A percentile compares a stretch with the other conserved stretches of the same genome.
Evolutionary conservation across 2,113 vertebrate species (phyloP).

Genomic region (Donacobius atricapilla): DNA sequence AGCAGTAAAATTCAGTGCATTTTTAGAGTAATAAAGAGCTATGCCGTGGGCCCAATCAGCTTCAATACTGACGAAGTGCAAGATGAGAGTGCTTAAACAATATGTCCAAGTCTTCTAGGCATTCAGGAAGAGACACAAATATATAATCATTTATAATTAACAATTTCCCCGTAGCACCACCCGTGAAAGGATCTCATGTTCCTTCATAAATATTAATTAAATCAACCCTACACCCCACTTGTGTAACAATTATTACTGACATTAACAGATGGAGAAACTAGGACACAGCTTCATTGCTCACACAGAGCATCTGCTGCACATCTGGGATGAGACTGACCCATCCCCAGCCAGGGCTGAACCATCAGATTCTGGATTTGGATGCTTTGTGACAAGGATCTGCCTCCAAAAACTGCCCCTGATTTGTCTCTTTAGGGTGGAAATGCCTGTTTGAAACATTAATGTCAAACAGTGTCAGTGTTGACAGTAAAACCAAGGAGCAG

Average conservation of each 20-base stretch:
- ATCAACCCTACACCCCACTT: background rate
- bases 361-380: background rate
- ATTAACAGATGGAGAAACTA: slow-evolving; percentile 38
- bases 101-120: background rate
- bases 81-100: background rate
- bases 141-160: slow-evolving; percentile 17
- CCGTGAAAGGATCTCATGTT: background rate
- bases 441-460: background rate
- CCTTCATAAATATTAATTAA: slow-evolving; percentile 38
- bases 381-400: background rate
- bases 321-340: background rate
- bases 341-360: background rate
- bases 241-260: background rate
- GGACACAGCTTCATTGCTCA: slow-evolving; percentile 8
- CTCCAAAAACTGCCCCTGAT: background rate
- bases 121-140: background rate
- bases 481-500: background rate
- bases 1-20: background rate
- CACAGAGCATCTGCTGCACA: slow-evolving; percentile 26
- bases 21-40: background rate
- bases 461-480: background rate
- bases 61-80: background rate
- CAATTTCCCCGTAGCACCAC: background rate
- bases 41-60: background rate
- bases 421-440: background rate